Base-by-base conservation (phyloP, 2,888 invertebrate genomes). In the Heliconius hortense region DNA sequence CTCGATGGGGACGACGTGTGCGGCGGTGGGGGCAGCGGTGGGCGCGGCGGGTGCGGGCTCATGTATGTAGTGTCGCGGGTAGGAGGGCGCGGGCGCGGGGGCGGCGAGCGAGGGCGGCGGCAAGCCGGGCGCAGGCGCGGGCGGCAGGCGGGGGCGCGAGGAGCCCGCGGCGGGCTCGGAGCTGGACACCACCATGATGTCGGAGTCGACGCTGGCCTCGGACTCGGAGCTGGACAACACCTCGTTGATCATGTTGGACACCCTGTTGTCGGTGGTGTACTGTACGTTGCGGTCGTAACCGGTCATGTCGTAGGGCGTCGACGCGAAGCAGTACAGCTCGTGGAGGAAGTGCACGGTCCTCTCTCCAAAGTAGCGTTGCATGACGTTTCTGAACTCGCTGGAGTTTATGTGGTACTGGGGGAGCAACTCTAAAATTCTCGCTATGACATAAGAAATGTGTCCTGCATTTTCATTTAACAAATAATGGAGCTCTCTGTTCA, bases 271-370 rank as follows among this genome's bases (percentile, higher is more conserved):
- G 81, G 94, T 95, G 0, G 95, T 94, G 86, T 97, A 97, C 79
- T 95, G 95, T 31, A 96, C 96, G 81, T 95, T 94, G 31, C 96
- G 94, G 86, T 97, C 97, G 84, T 97, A 97, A 26, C 97, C 97
- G 73, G 96, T 94, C 95, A 98, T 96, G 85, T 98, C 98, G 87
- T 96, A 97, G 0, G 97, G 97, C 18, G 98, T 98, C 43, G 96
- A 95, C 53, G 98, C 98, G 90, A 97, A 99, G 87, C 96, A 96
- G 82, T 96, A 96, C 78, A 99, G 95, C 86, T 99, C 98, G 86
- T 98, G 98, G 53, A 97, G 95, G 87, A 99, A 99, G 88, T 98
- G 98, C 76, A 96, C 95, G 0, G 98, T 97, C 80, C 96, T 94
- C 1, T 94, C 91, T 28, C 96, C 96, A 78, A 98, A 94, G 86